Evolutionary conservation across 2,888 invertebrate genomes (phyloP).

Genomic region (Digitonthophagus gazella): DNA sequence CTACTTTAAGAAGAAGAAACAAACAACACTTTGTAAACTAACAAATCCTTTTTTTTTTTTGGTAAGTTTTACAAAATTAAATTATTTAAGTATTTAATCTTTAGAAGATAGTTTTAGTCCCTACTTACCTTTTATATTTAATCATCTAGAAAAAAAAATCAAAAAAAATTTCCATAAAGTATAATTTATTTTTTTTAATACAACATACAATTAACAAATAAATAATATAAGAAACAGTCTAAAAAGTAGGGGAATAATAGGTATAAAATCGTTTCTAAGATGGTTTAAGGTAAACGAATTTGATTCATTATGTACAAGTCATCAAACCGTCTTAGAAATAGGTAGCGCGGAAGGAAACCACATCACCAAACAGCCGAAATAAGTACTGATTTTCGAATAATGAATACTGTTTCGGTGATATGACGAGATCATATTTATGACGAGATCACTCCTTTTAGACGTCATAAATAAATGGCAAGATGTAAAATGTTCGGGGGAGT

Average conservation of each 20-base stretch:
- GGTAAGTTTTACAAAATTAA: no score
- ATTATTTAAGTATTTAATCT: no score
- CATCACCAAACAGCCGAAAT: neutral
- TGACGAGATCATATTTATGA: neutral
- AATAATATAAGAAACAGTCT: constrained; percentile 14
- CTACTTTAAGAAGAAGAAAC: no score
- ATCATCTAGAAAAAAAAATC: neutral
- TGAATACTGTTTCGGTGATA: neutral
- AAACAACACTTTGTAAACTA: no score
- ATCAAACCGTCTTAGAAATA: constrained; percentile 12
- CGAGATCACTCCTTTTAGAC: neutral
- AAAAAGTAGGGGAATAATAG: neutral
- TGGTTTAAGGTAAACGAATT: constrained; percentile 8
- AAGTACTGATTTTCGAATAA: neutral
- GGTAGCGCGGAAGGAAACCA: neutral
- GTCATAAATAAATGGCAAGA: neutral
- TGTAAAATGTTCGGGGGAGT: neutral
- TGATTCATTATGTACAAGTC: constrained; percentile 4
- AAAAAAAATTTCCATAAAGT: neutral
- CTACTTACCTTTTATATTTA: neutral
- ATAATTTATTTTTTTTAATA: constrained; percentile 5
- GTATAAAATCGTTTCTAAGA: constrained; percentile 5
- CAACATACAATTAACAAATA: constrained; percentile 12
- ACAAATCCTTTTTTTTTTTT: no score
- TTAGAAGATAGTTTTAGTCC: no score